Evolutionary conservation across 1,140 invertebrate species (phyloP).

Genomic region (Panagrolaimus sp.): DNA sequence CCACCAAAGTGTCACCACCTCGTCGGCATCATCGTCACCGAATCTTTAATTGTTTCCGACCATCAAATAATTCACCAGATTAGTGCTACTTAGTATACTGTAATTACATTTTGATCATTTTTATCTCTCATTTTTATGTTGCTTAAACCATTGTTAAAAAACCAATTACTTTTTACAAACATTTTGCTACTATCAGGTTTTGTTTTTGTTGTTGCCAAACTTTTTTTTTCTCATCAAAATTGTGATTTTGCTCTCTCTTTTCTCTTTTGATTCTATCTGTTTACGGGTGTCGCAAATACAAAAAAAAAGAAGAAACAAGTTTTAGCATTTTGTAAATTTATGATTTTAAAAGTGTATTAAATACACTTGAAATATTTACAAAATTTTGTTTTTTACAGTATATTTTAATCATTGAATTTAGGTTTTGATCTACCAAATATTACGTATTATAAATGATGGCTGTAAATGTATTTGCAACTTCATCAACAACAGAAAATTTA

Average conservation of each 20-base stretch:
- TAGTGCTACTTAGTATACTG: no score
- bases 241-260: neutral
- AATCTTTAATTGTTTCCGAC: no score
- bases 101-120: no score
- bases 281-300: neutral
- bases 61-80: no score
- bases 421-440: neutral
- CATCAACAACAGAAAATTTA: slow-evolving; percentile 91
- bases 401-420: neutral
- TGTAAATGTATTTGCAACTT: slow-evolving; percentile 63
- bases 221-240: neutral
- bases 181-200: no score
- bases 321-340: neutral
- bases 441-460: slow-evolving; percentile 16
- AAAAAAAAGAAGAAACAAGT: neutral
- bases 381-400: neutral
- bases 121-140: no score
- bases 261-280: neutral
- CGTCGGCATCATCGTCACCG: no score
- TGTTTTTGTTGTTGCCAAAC: neutral
- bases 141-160: no score
- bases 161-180: no score
- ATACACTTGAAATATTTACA: neutral
- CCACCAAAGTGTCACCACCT: no score
- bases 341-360: neutral